Percentiles rank a stretch among this genome's conserved stretches.
phyloP scores from a whole-genome alignment of 37 sponge, comb jelly and placozoan species.

The Cladorhizidae sp. region DNA sequence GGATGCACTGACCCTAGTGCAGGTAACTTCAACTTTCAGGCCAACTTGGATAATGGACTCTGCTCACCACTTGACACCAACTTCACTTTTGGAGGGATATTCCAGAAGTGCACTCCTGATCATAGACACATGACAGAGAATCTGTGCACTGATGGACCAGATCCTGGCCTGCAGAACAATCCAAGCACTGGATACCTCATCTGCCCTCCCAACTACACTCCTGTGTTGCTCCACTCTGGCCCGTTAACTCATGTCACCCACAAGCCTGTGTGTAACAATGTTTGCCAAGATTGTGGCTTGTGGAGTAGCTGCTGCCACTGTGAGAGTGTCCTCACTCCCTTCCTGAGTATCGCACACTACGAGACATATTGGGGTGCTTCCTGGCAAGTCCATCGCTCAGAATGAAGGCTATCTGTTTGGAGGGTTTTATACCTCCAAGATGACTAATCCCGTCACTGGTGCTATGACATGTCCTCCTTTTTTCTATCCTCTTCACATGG shows the following conservation, averaged over 20 bases:
- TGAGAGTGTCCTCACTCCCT: conserved; percentile 15
- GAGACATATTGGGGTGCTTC: conserved; percentile 70
- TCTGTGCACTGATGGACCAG: conserved; percentile 42
- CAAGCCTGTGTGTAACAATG: conserved; percentile 5
- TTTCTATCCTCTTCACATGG: conserved; percentile 54
- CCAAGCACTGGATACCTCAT: conserved; percentile 55
- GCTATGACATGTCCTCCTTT: conserved; percentile 61
- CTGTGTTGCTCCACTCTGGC: conserved; percentile 65
- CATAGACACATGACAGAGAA: conserved; percentile 13
- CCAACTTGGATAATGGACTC: conserved; percentile 58
- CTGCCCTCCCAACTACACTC: conserved; percentile 47
- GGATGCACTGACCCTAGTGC: conserved; percentile 68
- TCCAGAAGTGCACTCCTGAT: conserved; percentile 62
- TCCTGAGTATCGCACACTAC: conserved; percentile 34
- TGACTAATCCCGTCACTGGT: conserved; percentile 63
- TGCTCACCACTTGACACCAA: conserved; percentile 44
- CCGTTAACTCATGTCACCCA: conserved; percentile 18
- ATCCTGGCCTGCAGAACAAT: conserved; percentile 42
- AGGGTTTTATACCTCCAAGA: conserved; percentile 62
- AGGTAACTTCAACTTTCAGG: conserved; percentile 65
- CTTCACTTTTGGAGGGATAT: conserved; percentile 78
- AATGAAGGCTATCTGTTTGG: conserved; percentile 77
- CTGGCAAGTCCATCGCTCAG: background rate
- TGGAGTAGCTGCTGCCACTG: conserved; percentile 39
- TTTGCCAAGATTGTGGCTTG: conserved; percentile 26